Percentiles rank a stretch among this genome's conserved stretches.
These are phyloP conservation scores for Pheosia gnoma DNA, from an alignment of 2,888 invertebrate genomes.

Conservation along the genomic window DNA sequence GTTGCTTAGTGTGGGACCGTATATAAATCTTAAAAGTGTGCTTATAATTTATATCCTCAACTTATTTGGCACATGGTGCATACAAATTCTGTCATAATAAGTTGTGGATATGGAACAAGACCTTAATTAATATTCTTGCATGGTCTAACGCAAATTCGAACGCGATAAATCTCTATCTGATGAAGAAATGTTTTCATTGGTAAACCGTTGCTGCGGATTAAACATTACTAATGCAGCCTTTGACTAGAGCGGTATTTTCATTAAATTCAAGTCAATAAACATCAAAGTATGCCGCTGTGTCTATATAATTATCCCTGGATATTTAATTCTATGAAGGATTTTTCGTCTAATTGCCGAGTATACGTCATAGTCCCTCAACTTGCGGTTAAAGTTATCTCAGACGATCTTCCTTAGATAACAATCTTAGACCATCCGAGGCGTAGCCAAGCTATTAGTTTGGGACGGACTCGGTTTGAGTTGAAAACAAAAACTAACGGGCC, in stretches of 20 bases:
- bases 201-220: not conserved
- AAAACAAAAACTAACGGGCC: not conserved
- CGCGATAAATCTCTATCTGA: not conserved
- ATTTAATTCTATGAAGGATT: constrained; percentile 12
- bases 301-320: constrained; percentile 5
- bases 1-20: too few species aligned
- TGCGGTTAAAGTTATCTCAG: constrained; percentile 9
- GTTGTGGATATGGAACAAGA: too few species aligned
- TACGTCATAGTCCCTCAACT: constrained; percentile 7
- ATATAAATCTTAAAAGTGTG: too few species aligned
- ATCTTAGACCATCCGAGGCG: constrained; percentile 1
- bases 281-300: constrained; percentile 8
- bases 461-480: not conserved
- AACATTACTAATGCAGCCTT: not conserved
- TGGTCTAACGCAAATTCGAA: too few species aligned
- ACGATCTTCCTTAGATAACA: constrained; percentile 7
- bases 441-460: constrained; percentile 2
- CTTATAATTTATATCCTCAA: too few species aligned
- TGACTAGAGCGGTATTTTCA: not conserved
- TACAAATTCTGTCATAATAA: too few species aligned
- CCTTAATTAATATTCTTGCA: too few species aligned
- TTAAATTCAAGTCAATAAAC: constrained; percentile 6
- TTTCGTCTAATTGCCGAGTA: constrained; percentile 13
- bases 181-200: not conserved
- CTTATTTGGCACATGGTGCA: too few species aligned